phyloP scores from a whole-genome alignment of 2,797 vertebrate species.

The Scleropages formosus region DNA sequence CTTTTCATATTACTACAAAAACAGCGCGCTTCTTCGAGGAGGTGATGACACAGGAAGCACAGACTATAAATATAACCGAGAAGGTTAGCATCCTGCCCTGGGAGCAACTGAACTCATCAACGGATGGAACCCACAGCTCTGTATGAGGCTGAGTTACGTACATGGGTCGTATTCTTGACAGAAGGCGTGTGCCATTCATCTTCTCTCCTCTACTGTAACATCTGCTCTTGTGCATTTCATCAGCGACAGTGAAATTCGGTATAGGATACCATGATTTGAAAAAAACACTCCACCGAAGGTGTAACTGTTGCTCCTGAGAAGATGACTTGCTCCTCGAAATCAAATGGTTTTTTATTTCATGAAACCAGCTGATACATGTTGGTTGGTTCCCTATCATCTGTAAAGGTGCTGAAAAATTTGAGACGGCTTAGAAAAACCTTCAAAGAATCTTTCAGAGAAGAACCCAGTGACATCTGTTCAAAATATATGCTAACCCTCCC shows the following conservation, averaged over 20 bases:
- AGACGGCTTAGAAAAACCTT: too few species aligned
- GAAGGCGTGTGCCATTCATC: constrained; percentile 35
- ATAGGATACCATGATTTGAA: background rate
- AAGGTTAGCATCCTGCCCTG: constrained; percentile 53
- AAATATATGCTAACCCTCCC: too few species aligned
- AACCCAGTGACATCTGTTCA: too few species aligned
- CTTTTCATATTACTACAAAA: constrained; percentile 37
- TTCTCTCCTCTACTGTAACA: constrained; percentile 32
- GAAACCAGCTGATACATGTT: background rate
- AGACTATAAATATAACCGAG: constrained; percentile 55
- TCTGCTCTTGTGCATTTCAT: constrained; percentile 37
- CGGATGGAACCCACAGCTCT: constrained; percentile 20
- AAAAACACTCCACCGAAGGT: background rate
- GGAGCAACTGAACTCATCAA: constrained; percentile 46
- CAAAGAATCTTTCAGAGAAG: too few species aligned
- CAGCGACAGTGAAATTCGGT: constrained; percentile 1
- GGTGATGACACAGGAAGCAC: constrained; percentile 60
- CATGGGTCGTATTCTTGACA: constrained; percentile 50
- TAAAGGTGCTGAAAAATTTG: too few species aligned
- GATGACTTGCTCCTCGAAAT: background rate
- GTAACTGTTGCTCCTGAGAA: background rate
- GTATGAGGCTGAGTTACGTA: constrained; percentile 23
- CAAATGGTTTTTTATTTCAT: constrained; percentile 2
- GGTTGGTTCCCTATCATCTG: background rate
- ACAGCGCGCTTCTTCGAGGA: constrained; percentile 40